phyloP scores from a whole-genome alignment of 1,140 invertebrate genomes.

The Cydia fagiglandana region DNA sequence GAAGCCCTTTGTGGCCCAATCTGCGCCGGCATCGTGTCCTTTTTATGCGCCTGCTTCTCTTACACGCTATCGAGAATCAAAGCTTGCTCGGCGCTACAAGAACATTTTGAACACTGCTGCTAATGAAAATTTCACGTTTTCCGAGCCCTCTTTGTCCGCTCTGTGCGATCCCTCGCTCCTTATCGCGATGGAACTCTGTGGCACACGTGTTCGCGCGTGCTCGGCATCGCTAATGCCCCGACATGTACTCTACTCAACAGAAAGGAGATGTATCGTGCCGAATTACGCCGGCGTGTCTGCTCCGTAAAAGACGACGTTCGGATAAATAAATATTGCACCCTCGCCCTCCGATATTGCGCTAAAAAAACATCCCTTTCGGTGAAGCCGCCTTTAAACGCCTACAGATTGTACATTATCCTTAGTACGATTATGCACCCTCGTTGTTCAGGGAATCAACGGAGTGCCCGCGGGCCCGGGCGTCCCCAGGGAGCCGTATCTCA shows the following conservation, averaged over 20 bases:
- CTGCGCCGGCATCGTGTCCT: constrained; percentile 72
- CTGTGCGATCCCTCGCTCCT: constrained; percentile 59
- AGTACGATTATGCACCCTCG: constrained; percentile 79
- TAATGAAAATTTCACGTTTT: constrained; percentile 77
- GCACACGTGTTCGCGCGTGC: constrained; percentile 52
- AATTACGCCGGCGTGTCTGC: constrained; percentile 67
- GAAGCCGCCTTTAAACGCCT: constrained; percentile 78
- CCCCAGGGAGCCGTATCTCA: constrained; percentile 71
- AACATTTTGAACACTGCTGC: constrained; percentile 70
- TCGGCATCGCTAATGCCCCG: constrained; percentile 65
- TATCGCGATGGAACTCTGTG: constrained; percentile 59
- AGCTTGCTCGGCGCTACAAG: constrained; percentile 57
- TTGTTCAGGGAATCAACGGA: constrained; percentile 73
- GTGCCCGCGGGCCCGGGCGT: constrained; percentile 66
- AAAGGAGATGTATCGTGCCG: constrained; percentile 57
- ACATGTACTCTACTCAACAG: constrained; percentile 40
- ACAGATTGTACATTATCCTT: constrained; percentile 80
- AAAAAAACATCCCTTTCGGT: constrained; percentile 78
- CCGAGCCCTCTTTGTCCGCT: constrained; percentile 64
- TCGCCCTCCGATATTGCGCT: constrained; percentile 75
- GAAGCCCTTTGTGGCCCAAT: constrained; percentile 77
- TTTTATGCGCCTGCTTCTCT: constrained; percentile 74
- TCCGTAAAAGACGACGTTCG: constrained; percentile 68
- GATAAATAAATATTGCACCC: constrained; percentile 79
- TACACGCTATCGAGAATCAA: constrained; percentile 76